phyloP scores from a whole-genome alignment of 2,888 invertebrate species.

The Tenthredo mesomela region DNA sequence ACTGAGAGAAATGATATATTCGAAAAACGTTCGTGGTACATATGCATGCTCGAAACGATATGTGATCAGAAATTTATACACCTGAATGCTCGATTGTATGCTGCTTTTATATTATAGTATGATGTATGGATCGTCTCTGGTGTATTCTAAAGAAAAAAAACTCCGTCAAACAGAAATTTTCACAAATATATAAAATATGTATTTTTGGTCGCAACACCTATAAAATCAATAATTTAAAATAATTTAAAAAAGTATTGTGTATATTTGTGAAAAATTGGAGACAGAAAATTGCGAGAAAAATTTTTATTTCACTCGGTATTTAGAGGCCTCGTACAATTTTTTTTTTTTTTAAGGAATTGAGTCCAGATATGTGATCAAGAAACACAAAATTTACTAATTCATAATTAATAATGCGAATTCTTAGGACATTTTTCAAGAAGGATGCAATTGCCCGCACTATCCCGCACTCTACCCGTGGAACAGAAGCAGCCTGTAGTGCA shows the following conservation, averaged over 20 bases:
- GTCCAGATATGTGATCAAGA: neutral
- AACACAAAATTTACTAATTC: neutral
- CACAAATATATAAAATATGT: neutral
- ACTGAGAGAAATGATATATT: neutral
- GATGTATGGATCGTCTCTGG: neutral
- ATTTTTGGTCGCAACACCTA: neutral
- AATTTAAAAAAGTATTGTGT: neutral
- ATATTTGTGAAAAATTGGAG: neutral
- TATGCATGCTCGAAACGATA: neutral
- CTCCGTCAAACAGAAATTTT: neutral
- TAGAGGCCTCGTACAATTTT: neutral
- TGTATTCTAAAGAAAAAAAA: neutral
- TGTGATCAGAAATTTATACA: neutral
- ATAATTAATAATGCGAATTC: neutral
- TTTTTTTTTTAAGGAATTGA: neutral
- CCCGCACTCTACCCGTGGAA: constrained; percentile 46
- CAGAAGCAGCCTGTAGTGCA: constrained; percentile 57
- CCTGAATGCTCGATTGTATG: neutral
- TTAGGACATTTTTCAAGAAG: constrained; percentile 35
- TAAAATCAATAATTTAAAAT: neutral
- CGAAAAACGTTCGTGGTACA: neutral
- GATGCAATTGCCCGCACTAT: constrained; percentile 51
- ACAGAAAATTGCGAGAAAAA: neutral
- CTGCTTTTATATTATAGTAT: neutral
- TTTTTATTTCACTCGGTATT: neutral